Evolutionary conservation across 2,797 vertebrate genomes (phyloP).

Genomic region (Clarias platycephalus): DNA sequence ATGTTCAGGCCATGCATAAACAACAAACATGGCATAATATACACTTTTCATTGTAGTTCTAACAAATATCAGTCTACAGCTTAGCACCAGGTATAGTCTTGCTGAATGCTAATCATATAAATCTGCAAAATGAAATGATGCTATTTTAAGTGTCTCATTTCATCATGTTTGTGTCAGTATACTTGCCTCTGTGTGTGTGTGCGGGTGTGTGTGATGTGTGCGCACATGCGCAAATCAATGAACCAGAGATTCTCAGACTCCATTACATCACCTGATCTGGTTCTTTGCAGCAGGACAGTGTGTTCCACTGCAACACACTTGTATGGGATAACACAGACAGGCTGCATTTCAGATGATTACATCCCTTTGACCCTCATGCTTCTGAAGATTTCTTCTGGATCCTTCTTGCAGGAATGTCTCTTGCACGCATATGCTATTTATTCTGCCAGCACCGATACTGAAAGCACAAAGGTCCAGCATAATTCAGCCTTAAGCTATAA

Average conservation of each 20-base stretch:
- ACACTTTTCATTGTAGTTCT: neutral
- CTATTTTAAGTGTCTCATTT: neutral
- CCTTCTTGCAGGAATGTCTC: slow-evolving; percentile 4
- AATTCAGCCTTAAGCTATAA: neutral
- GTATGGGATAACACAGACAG: neutral
- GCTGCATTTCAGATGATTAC: neutral
- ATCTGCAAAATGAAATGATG: neutral
- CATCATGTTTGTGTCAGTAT: neutral
- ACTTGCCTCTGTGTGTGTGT: neutral
- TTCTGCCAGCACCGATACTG: slow-evolving; percentile 17
- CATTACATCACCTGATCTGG: slow-evolving; percentile 36
- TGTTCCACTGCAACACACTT: slow-evolving; percentile 11
- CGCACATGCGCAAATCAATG: neutral
- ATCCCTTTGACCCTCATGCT: neutral
- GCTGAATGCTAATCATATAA: neutral
- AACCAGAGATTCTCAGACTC: slow-evolving; percentile 22
- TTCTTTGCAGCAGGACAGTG: neutral
- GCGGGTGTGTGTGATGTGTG: slow-evolving; percentile 5
- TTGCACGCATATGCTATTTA: neutral
- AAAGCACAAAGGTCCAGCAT: slow-evolving; percentile 4
- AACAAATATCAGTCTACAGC: neutral
- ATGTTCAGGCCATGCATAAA: neutral
- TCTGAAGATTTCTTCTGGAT: neutral
- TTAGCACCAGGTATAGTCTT: neutral
- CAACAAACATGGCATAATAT: neutral